Evolutionary conservation across 1,140 invertebrate genomes (phyloP), one percentile per base, ranked within the genome.

Genomic region (Olivierus martensii): DNA sequence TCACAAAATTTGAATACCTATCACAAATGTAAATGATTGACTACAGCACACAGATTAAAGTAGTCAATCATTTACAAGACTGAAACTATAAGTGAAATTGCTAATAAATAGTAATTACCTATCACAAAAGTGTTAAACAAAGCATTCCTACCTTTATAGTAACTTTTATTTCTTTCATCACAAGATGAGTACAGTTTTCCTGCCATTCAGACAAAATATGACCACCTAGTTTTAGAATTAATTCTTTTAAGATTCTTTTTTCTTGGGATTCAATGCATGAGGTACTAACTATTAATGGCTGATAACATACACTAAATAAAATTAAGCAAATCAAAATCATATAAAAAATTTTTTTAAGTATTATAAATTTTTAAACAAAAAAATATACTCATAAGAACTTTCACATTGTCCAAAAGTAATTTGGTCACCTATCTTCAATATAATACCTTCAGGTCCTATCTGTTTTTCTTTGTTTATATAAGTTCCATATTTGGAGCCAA

Each of bases 151-250:
- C 75, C 71, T 83, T 83, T 1, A 80, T 71, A 11, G 81, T 83
- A 15, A 84, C 69, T 15, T 74, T 77, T 21, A 81, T 73, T 18
- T 71, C 71, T 41, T 75, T 73, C 75, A 83, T 81, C 12, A 81
- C 79, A 19, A 84, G 67, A 64, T 78, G 74, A 19, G 71, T 67
- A 60, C 79, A 81, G 36, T 67, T 62, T 34, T 57, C 52, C n/a
- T 52, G 56, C 71, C 71, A 74, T 37, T 73, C 70, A 22, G 55
- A 58, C 6, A 68, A 57, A 39, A 71, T 51, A 58, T 71, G 69
- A 10, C 67, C 70, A 11, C 69, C 69, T 7, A 73, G 55, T 17
- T 55, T 50, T 21, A 53, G 49, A 18, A 72, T 45, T 7, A 52
- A 28, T 17, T 55, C 47, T 42, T 62, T 62, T 1, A 69, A 54